Evolutionary conservation across 1,140 invertebrate genomes (phyloP).

Genomic region (Lepidurus couesii): DNA sequence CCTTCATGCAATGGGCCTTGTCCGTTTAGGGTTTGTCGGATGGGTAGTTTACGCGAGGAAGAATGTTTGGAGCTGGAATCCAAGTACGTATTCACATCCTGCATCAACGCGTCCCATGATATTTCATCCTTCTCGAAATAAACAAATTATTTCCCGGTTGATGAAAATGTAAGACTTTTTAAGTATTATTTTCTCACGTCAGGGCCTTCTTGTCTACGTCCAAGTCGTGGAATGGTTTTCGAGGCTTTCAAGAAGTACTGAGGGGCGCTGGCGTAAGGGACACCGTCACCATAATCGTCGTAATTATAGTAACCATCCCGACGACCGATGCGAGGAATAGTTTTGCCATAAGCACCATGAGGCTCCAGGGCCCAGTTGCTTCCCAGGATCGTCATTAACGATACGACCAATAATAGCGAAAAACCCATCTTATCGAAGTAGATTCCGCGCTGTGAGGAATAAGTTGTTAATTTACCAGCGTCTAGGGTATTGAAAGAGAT

Average conservation of each 20-base stretch:
- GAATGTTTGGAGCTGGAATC: not conserved
- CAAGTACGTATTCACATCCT: not conserved
- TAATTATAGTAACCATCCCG: conserved; percentile 1
- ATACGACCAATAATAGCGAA: not conserved
- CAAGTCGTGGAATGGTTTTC: not conserved
- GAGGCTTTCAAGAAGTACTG: conserved; percentile 8
- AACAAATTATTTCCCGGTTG: not conserved
- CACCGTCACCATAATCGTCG: not conserved
- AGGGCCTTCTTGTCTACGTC: not conserved
- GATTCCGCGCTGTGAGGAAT: not conserved
- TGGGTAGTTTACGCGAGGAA: not conserved
- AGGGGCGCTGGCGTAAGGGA: not conserved
- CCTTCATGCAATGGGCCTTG: not conserved
- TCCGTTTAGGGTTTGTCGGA: not conserved
- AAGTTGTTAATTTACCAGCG: no score
- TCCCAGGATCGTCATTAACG: not conserved
- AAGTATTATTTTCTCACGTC: not conserved
- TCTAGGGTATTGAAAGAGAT: no score
- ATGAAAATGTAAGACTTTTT: not conserved
- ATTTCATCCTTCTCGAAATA: not conserved
- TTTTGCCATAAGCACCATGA: not conserved
- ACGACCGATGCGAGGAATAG: not conserved
- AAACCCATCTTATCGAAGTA: not conserved
- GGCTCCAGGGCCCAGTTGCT: not conserved
- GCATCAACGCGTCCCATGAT: conserved; percentile 1